A percentile compares a stretch with the other conserved stretches of the same genome.
These are phyloP conservation scores for Zaprionus obscuricornis DNA, from an alignment of 2,888 invertebrate genomes.

Conservation along the genomic window DNA sequence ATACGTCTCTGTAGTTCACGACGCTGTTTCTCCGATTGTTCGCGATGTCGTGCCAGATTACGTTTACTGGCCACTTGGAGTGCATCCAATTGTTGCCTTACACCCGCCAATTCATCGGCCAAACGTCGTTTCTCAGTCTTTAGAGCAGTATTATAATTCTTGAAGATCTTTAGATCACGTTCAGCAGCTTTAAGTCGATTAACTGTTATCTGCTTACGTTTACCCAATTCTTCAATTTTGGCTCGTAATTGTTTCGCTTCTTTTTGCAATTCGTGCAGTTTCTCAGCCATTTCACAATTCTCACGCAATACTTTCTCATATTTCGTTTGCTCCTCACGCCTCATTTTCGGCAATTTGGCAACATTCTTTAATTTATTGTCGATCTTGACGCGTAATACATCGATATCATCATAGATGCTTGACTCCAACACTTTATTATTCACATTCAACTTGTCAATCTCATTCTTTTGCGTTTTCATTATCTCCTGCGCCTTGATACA, in stretches of 20 bases:
- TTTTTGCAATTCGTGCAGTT: conserved; percentile 65
- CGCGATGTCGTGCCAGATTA: conserved; percentile 79
- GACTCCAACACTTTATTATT: conserved; percentile 80
- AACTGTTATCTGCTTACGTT: conserved; percentile 68
- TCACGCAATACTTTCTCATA: conserved; percentile 75
- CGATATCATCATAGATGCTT: conserved; percentile 77
- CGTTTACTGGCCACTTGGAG: conserved; percentile 74
- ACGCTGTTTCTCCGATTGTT: conserved; percentile 80
- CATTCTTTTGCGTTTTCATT: conserved; percentile 80
- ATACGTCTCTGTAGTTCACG: conserved; percentile 80
- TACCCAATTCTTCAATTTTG: conserved; percentile 78
- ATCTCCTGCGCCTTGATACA: conserved; percentile 81
- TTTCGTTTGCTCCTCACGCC: conserved; percentile 79
- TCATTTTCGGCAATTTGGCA: conserved; percentile 73
- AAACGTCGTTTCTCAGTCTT: conserved; percentile 79
- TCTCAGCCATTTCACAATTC: conserved; percentile 73
- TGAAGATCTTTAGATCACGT: conserved; percentile 79
- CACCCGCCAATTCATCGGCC: conserved; percentile 66
- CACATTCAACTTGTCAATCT: conserved; percentile 79
- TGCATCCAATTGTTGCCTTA: conserved; percentile 72
- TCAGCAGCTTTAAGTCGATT: conserved; percentile 77
- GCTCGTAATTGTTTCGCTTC: conserved; percentile 68
- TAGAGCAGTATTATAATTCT: conserved; percentile 76
- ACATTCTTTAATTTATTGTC: conserved; percentile 78
- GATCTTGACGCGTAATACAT: conserved; percentile 76